Conservation (phyloP, 2,797 vertebrate genomes). For the Phrynocephalus forsythii region DNA sequence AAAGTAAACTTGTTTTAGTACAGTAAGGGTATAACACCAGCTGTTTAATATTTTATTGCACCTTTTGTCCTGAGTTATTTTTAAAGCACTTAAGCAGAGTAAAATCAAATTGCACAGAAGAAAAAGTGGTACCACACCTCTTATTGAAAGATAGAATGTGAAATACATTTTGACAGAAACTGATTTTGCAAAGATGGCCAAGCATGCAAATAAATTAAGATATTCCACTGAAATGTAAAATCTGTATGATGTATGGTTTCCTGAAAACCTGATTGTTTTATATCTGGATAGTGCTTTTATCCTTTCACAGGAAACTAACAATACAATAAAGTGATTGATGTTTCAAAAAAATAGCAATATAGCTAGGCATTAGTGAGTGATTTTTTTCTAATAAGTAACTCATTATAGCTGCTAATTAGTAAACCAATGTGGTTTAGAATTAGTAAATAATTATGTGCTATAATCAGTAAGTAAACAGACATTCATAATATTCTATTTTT, state of each 20-base stretch:
- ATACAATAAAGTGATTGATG: background rate
- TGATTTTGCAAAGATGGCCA: conserved; percentile 30
- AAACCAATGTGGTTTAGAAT: background rate
- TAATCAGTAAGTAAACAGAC: conserved; percentile 14
- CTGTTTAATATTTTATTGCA: conserved; percentile 31
- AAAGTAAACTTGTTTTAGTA: background rate
- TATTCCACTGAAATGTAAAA: conserved; percentile 24
- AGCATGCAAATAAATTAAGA: conserved; percentile 46
- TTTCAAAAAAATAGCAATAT: background rate
- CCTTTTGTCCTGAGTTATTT: conserved; percentile 37
- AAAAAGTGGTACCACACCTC: conserved; percentile 17
- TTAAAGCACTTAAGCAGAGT: conserved; percentile 40
- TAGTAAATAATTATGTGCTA: background rate
- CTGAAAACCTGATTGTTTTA: conserved; percentile 27
- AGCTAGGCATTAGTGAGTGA: background rate
- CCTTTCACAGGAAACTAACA: conserved; percentile 27
- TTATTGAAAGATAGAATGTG: conserved; percentile 49
- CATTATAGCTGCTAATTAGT: background rate
- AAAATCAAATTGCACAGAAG: conserved; percentile 24
- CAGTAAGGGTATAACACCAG: conserved; percentile 12
- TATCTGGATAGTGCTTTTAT: background rate
- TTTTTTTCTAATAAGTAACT: background rate
- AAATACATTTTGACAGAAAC: conserved; percentile 38
- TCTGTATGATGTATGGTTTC: conserved; percentile 41
- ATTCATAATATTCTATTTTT: background rate